phyloP scores from a whole-genome alignment of 2,797 vertebrate species.

The Erpetoichthys calabaricus region DNA sequence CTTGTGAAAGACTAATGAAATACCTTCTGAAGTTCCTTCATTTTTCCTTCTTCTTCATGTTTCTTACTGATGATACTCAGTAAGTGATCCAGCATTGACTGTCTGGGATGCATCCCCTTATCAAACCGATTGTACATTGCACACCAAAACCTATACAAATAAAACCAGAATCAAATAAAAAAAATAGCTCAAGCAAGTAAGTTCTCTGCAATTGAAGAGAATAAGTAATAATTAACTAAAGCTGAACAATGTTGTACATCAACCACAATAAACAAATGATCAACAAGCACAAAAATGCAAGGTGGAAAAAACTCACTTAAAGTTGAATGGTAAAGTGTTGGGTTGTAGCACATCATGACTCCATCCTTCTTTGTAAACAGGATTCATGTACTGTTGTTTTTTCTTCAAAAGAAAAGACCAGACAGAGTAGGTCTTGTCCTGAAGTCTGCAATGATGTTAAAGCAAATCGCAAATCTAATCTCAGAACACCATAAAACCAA shows the following conservation, averaged over 20 bases:
- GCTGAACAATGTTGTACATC: neutral
- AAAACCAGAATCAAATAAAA: neutral
- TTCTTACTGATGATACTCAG: slow-evolving; percentile 37
- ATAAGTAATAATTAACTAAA: neutral
- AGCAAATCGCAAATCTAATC: too few species aligned
- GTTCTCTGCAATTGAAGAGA: neutral
- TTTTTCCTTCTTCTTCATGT: slow-evolving; percentile 31
- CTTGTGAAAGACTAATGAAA: too few species aligned
- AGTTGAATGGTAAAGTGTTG: slow-evolving; percentile 54
- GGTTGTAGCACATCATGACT: slow-evolving; percentile 46
- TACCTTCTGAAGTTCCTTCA: slow-evolving; percentile 45
- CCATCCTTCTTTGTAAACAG: slow-evolving; percentile 46
- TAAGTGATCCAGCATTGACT: slow-evolving; percentile 46
- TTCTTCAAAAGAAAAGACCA: slow-evolving; percentile 59
- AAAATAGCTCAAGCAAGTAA: slow-evolving; percentile 5
- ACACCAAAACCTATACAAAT: slow-evolving; percentile 52
- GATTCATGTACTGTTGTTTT: slow-evolving; percentile 50
- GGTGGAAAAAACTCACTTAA: slow-evolving; percentile 46
- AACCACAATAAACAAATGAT: neutral
- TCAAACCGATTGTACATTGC: slow-evolving; percentile 64
- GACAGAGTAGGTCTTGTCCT: slow-evolving; percentile 59
- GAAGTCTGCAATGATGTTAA: slow-evolving; percentile 34
- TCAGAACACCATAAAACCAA: too few species aligned
- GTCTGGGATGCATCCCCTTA: slow-evolving; percentile 56
- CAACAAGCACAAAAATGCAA: neutral